Evolutionary conservation across 2,888 invertebrate genomes (phyloP), one percentile per base, ranked within the genome.

Genomic region (Phrixothrix hirtus): DNA sequence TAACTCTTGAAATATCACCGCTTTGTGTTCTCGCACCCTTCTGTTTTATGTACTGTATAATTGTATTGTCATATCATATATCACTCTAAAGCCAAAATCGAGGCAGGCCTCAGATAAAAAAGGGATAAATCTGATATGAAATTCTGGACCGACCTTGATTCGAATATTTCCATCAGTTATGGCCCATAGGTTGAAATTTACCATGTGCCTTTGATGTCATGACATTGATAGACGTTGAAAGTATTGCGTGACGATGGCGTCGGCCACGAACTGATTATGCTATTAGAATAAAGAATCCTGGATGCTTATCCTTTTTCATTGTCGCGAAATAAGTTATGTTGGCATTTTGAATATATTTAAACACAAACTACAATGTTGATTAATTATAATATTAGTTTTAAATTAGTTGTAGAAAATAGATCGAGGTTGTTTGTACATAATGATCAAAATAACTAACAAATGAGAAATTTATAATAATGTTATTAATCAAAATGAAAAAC

Each of bases 201-300:
- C 30, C 38, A 39, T 38, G 27, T 25, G 15, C 31, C 12, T 34
- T 36, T 36, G 29, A 43, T 47, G 30, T 47, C 47, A 53, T n/a
- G 42, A 53, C 37, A 31, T 41, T 53, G 47, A 53, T 47, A 46
- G 27, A 36, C 45, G 42, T 14, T 37, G 31, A 42, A 16, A 27
- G 26, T 42, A 32, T 47, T 21, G 46, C 47, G 46, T 53, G 53
- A 26, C 42, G 16, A 29, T 15, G 42, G 42, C 37, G 47, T 36
- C 31, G 42, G 47, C 29, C 41, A 26, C 41, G 36, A 36, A 42
- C 30, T 30, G 53, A 53, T 47, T 37, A 47, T 34, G 26, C 25
- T 29, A 38, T 43, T 42, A 38, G 17, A 34, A 29, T 14, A 14
- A 15, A 48, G 39, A 48, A 48, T 48, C 42, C 35, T 42, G 21